Conservation (phyloP, 2,888 invertebrate genomes). For the Drosophila dives region DNA sequence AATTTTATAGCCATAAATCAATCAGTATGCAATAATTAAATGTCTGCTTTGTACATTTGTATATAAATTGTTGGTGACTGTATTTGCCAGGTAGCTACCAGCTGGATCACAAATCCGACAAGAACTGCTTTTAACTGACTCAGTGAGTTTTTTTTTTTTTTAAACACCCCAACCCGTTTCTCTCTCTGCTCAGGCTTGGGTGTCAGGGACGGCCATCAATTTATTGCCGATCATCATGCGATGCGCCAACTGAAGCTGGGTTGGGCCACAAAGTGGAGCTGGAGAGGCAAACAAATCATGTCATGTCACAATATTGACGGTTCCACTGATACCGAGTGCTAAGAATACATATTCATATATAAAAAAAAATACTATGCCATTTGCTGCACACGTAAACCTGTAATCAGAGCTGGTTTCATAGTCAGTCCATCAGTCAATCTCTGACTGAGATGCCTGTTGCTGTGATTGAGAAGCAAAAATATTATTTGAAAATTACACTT, state of each 20-base stretch:
- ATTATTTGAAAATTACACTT: conserved; percentile 29
- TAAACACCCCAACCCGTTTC: not conserved
- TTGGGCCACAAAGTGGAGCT: conserved; percentile 21
- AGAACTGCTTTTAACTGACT: conserved; percentile 72
- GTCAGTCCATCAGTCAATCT: conserved; percentile 4
- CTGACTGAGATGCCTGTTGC: conserved; percentile 27
- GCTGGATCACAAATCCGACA: conserved; percentile 46
- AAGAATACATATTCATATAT: conserved; percentile 35
- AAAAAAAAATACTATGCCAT: conserved; percentile 9
- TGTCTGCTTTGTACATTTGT: conserved; percentile 16
- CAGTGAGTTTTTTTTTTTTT: conserved; percentile 46
- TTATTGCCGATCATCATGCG: conserved; percentile 80
- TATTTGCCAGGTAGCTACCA: conserved; percentile 29
- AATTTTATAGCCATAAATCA: conserved; percentile 58
- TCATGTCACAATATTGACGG: conserved; percentile 76
- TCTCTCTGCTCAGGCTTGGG: conserved; percentile 5
- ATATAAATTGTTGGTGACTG: conserved; percentile 30
- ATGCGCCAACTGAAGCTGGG: conserved; percentile 46
- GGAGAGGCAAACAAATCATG: conserved; percentile 67
- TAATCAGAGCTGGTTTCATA: conserved; percentile 39
- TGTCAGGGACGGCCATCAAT: conserved; percentile 58
- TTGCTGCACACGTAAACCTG: conserved; percentile 34
- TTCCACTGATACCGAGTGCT: conserved; percentile 55
- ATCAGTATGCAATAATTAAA: conserved; percentile 64
- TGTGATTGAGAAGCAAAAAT: conserved; percentile 29